Base-by-base conservation (phyloP, 2,888 invertebrate genomes). In the Meganola albula region DNA sequence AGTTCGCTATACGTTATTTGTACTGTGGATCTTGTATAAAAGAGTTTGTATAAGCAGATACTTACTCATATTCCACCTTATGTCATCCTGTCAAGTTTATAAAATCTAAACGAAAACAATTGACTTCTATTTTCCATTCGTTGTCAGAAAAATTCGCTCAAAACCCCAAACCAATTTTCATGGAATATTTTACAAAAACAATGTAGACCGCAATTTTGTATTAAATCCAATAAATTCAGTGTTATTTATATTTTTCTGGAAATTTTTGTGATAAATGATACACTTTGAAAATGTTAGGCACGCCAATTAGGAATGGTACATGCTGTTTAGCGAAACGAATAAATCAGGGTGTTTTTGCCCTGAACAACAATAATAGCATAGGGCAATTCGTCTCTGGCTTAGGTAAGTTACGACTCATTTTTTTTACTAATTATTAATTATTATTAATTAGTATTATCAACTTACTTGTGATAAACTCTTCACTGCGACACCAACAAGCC, bases 101-200 rank as follows among this genome's bases (percentile, higher is more conserved):
- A 7, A 20, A 20, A 20, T 20, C 20, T 20, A 20, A 7, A 34
- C 28, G 25, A 13, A 28, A 31, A 32, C 14, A 28, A 36, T 9
- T 10, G 31, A 32, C 37, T 72, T 70, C 63, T 30, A 60, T 51
- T 48, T 73, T 73, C 46, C 40, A 66, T 66, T 48, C n/a, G 14
- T 44, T 54, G 63, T 64, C 69, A 63, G 37, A 51, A 48, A 42
- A 48, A 37, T 53, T 57, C 42, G 45, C 35, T 41, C 46, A 57
- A 60, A 58, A 54, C 48, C 48, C 37, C 29, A 44, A 48, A 48
- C 34, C 40, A n/a, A n/a, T n/a, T n/a, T n/a, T n/a, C n/a, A 48
- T 34, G 34, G 33, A 40, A 38, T 31, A 46, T 36, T 41, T 37
- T 26, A 53, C 44, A 63, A 71, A 67, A 73, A 74, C 57, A 66